Conservation (phyloP, 2,113 vertebrate species). For the Hydrochoerus hydrochaeris region DNA sequence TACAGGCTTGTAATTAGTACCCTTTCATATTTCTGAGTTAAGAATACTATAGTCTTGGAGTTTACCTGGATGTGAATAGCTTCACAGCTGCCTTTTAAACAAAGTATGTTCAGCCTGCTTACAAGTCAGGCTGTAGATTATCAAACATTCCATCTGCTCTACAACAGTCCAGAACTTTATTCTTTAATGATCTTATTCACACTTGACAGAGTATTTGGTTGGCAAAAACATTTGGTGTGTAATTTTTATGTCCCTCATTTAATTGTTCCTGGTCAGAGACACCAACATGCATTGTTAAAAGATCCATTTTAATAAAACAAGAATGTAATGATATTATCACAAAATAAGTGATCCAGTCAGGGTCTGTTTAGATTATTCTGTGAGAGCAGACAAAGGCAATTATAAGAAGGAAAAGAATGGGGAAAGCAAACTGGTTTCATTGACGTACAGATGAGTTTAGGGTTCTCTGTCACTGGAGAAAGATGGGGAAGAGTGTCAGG, state of each 20-base stretch:
- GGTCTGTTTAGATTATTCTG: not conserved
- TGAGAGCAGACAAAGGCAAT: not conserved
- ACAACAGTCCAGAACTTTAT: not conserved
- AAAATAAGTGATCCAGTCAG: not conserved
- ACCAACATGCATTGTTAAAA: not conserved
- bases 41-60: not conserved
- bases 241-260: not conserved
- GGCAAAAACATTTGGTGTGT: not conserved
- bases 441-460: not conserved
- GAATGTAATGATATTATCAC: not conserved
- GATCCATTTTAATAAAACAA: slow-evolving; percentile 15
- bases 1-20: not conserved
- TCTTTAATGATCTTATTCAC: not conserved
- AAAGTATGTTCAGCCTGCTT: not conserved
- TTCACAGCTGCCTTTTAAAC: not conserved
- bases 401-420: not conserved
- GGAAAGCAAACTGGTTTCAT: not conserved
- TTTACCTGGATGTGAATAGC: not conserved
- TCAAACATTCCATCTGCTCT: not conserved
- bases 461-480: not conserved
- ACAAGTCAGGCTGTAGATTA: not conserved
- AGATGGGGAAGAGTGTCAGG: not conserved
- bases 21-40: not conserved
- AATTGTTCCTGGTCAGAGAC: not conserved
- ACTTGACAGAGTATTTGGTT: not conserved